Percentiles rank a stretch among this genome's conserved stretches.
Evolutionary conservation across 2,113 vertebrate genomes (phyloP).

Genomic region (Coreoperca whiteheadi): DNA sequence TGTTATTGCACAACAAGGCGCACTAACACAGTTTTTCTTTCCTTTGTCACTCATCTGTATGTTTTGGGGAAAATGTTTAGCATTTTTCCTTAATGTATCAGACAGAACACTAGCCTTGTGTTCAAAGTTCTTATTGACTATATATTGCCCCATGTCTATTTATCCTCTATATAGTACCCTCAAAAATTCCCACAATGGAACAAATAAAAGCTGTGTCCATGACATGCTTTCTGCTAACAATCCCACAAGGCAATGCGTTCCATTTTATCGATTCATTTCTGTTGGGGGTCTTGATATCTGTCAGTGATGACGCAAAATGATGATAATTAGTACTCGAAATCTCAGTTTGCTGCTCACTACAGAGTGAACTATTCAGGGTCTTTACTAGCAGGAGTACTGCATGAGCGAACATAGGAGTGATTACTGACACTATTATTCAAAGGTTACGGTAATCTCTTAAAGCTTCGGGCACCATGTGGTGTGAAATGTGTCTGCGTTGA

Average conservation of each 20-base stretch:
- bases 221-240: not conserved
- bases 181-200: not conserved
- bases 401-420: not conserved
- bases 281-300: not conserved
- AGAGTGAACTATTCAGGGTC: not conserved
- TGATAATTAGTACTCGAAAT: no score
- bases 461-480: conserved; percentile 12
- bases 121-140: not conserved
- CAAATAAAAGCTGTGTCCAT: not conserved
- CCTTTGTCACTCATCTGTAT: no score
- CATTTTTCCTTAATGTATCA: not conserved
- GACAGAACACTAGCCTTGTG: not conserved
- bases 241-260: not conserved
- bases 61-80: not conserved
- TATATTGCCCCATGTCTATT: not conserved
- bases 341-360: not conserved
- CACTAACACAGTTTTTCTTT: no score
- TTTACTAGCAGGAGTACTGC: not conserved
- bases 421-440: not conserved
- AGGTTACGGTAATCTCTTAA: conserved; percentile 6
- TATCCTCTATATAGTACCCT: not conserved
- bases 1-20: no score
- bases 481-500: not conserved
- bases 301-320: no score
- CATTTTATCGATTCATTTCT: not conserved